phyloP scores from a whole-genome alignment of 2,888 invertebrate species.

The Callosobruchus maculatus region DNA sequence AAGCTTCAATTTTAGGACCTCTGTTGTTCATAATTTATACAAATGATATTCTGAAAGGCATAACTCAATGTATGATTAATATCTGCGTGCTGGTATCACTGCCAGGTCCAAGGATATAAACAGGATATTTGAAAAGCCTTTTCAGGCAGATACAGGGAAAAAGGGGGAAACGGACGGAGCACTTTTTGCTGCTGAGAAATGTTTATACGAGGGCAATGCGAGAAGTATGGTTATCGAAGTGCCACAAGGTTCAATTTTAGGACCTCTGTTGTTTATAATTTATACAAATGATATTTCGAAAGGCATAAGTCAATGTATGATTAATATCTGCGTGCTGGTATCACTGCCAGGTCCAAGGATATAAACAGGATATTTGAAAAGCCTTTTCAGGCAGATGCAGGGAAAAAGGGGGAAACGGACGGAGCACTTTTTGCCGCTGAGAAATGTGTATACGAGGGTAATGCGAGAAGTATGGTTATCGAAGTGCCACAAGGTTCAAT shows the following conservation, averaged over 20 bases:
- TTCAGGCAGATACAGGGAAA: slow-evolving; percentile 2
- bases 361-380: slow-evolving; percentile 22
- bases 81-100: slow-evolving; percentile 21
- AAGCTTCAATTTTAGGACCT: too few relatives aligned
- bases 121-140: slow-evolving; percentile 20
- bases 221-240: too few relatives aligned
- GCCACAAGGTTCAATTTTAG: too few relatives aligned
- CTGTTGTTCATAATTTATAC: too few relatives aligned
- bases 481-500: too few relatives aligned
- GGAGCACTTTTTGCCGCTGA: slow-evolving; percentile 1
- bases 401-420: slow-evolving; percentile 1
- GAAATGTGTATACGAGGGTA: background rate
- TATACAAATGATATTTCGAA: too few relatives aligned
- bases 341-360: slow-evolving; percentile 22
- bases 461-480: too few relatives aligned
- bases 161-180: background rate
- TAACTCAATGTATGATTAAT: too few relatives aligned
- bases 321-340: slow-evolving; percentile 36
- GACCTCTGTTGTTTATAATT: too few relatives aligned
- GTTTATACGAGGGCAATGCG: background rate
- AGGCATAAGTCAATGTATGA: too few relatives aligned
- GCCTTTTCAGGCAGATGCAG: slow-evolving; percentile 6
- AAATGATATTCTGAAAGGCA: too few relatives aligned
- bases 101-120: slow-evolving; percentile 25
- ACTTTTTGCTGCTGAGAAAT: slow-evolving; percentile 1